phyloP scores from a whole-genome alignment of 2,113 vertebrate species.

The Diadophis punctatus region DNA sequence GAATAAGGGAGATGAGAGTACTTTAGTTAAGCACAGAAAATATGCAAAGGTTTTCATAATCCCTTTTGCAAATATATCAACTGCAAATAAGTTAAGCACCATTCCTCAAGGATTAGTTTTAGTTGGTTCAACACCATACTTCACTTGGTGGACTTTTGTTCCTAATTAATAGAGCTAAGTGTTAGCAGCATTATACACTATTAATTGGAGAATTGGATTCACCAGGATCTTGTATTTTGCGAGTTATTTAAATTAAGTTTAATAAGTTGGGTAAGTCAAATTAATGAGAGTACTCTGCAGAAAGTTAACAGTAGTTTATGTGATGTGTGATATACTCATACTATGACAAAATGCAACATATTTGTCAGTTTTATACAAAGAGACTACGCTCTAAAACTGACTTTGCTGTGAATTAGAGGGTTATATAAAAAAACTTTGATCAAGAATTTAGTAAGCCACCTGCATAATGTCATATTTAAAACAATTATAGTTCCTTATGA shows the following conservation, averaged over 20 bases:
- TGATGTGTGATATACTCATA: not conserved
- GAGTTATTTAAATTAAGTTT: not conserved
- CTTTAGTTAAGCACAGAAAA: not conserved
- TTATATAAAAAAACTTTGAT: not conserved
- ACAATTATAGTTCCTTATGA: not conserved
- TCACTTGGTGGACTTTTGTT: not conserved
- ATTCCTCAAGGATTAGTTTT: not conserved
- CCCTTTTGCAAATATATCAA: not conserved
- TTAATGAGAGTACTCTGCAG: constrained; percentile 10
- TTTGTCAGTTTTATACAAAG: not conserved
- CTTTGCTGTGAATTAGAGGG: not conserved
- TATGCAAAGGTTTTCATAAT: constrained; percentile 1
- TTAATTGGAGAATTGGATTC: not conserved
- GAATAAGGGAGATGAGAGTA: not conserved
- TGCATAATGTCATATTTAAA: not conserved
- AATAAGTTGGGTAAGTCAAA: constrained; percentile 9
- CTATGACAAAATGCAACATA: not conserved
- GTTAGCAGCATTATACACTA: fast-evolving
- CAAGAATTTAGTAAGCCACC: not conserved
- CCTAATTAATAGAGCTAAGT: fast-evolving
- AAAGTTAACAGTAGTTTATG: not conserved
- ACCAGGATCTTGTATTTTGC: not conserved
- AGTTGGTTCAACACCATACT: not conserved
- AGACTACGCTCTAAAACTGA: not conserved
- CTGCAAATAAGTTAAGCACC: constrained; percentile 2